Evolutionary conservation across 35 echinoderm and acorn worm species (phyloP).

Genomic region (Acanthaster planci): DNA sequence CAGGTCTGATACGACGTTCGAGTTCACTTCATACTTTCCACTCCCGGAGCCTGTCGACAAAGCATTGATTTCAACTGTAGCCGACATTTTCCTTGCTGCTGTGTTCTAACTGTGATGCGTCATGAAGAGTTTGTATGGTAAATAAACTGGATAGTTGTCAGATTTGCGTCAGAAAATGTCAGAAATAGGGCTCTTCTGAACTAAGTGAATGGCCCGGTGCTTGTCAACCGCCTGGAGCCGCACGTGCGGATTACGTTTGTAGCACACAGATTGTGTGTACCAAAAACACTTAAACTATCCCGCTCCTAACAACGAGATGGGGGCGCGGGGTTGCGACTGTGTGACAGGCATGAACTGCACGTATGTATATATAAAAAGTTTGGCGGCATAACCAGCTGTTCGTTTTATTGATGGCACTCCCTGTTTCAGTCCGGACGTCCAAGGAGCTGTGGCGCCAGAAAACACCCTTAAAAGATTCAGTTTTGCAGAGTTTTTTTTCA

Average conservation of each 20-base stretch:
- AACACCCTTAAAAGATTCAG: no score
- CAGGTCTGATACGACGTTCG: not conserved
- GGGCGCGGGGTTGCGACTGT: not conserved
- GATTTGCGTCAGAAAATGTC: not conserved
- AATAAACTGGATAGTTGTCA: not conserved
- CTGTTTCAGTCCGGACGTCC: no score
- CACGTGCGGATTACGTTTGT: not conserved
- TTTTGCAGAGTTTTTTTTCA: no score
- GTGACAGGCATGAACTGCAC: not conserved
- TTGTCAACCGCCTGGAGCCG: not conserved
- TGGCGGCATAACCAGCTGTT: not conserved
- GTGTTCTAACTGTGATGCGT: no score
- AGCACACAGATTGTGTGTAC: not conserved
- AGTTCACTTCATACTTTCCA: slow-evolving; percentile 5
- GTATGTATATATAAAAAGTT: slow-evolving; percentile 13
- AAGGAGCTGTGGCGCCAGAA: no score
- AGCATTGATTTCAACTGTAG: not conserved
- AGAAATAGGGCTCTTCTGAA: not conserved
- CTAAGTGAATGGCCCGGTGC: not conserved
- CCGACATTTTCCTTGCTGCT: slow-evolving; percentile 4
- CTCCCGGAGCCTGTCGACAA: not conserved
- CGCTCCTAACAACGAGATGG: not conserved
- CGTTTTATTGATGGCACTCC: not conserved
- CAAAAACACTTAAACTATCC: not conserved
- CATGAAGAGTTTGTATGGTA: not conserved